Evolutionary conservation across 2,113 vertebrate species (phyloP).

Genomic region (Mohoua ochrocephala): DNA sequence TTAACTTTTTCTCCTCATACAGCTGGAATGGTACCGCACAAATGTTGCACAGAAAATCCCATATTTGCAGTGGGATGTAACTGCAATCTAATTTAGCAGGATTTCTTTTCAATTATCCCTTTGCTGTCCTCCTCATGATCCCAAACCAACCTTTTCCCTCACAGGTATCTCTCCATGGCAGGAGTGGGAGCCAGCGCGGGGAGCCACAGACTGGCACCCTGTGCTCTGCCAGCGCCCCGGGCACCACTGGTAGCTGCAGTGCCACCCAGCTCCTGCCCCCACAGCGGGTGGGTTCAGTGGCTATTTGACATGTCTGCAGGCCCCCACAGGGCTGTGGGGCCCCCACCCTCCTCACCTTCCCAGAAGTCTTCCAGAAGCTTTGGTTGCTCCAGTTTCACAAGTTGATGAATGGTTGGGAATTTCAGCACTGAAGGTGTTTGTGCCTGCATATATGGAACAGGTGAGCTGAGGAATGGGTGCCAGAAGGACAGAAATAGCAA

Average conservation of each 20-base stretch:
- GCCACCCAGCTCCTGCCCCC: not conserved
- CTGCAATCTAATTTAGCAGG: not conserved
- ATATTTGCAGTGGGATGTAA: not conserved
- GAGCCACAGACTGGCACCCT: not conserved
- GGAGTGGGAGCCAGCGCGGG: fast-evolving
- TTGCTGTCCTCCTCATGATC: not conserved
- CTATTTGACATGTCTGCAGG: not conserved
- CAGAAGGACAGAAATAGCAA: not conserved
- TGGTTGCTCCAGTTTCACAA: not conserved
- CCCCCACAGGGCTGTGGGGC: fast-evolving
- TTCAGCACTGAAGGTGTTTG: not conserved
- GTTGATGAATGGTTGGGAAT: not conserved
- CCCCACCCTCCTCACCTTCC: not conserved
- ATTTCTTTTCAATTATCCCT: not conserved
- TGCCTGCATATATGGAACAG: not conserved
- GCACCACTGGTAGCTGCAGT: not conserved
- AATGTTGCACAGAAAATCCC: not conserved
- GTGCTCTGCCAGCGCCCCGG: not conserved
- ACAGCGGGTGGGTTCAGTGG: not conserved
- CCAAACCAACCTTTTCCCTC: not conserved
- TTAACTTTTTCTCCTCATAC: not conserved
- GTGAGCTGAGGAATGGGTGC: not conserved
- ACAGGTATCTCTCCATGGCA: not conserved
- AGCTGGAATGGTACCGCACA: not conserved
- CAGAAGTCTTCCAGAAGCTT: not conserved